Percentiles rank a stretch among this genome's conserved stretches.
phyloP scores from a whole-genome alignment of 2,888 invertebrate species.

The Dendrolimus houi region DNA sequence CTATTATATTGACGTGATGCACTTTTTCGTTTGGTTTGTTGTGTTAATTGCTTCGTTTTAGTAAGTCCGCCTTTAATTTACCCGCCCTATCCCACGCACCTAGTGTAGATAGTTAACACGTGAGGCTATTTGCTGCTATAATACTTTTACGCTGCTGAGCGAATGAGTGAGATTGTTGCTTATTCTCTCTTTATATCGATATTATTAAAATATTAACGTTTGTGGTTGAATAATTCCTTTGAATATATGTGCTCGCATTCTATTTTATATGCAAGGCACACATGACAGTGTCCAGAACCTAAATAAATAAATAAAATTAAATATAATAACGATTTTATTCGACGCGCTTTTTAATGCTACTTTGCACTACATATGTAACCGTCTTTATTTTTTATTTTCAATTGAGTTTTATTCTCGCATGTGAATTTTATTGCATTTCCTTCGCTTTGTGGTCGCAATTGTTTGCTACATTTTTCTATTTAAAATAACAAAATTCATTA shows the following conservation, averaged over 20 bases:
- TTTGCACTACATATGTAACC: no score
- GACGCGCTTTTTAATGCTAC: no score
- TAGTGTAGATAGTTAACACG: constrained; percentile 33
- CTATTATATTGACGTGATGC: constrained; percentile 60
- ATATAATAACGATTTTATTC: no score
- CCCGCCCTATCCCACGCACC: constrained; percentile 54
- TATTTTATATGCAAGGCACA: background rate
- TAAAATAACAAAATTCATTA: no score
- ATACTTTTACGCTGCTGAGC: constrained; percentile 25
- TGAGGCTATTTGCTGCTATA: constrained; percentile 19
- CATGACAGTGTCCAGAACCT: no score
- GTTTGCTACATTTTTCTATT: constrained; percentile 36
- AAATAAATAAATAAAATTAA: no score
- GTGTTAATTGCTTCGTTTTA: constrained; percentile 68
- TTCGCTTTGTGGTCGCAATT: constrained; percentile 46
- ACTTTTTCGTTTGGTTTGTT: constrained; percentile 63
- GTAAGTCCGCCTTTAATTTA: constrained; percentile 50
- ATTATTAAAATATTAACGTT: background rate
- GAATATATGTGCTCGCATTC: constrained; percentile 3
- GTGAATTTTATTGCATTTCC: constrained; percentile 11
- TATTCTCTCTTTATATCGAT: constrained; percentile 15
- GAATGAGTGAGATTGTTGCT: constrained; percentile 19
- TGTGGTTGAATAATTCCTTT: constrained; percentile 6
- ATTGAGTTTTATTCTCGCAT: constrained; percentile 4
- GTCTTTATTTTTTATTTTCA: no score